These are phyloP conservation scores for Diploscapter pachys DNA, from an alignment of 1,140 invertebrate species.

Conservation along the genomic window DNA sequence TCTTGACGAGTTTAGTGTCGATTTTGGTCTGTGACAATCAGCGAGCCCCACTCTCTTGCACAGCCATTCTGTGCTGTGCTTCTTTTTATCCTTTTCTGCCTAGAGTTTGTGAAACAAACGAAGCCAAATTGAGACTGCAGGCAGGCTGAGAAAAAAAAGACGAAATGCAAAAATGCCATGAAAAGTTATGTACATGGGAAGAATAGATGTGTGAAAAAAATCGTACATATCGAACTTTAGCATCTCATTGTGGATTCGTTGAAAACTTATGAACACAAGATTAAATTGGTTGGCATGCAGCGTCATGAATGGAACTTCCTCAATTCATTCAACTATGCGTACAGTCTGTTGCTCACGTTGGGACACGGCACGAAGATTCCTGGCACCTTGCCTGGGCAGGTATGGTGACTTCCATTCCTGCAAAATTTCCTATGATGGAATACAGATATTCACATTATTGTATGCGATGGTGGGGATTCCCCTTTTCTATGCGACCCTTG, in stretches of 20 bases:
- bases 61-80: neutral
- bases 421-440: too few relatives aligned
- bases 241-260: conserved; percentile 32
- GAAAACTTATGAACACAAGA: conserved; percentile 37
- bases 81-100: neutral
- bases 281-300: conserved; percentile 14
- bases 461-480: conserved; percentile 37
- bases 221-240: conserved; percentile 15
- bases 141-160: neutral
- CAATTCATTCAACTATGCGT: conserved; percentile 39
- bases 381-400: conserved; percentile 29
- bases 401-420: conserved; percentile 1
- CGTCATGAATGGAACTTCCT: conserved; percentile 30
- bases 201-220: conserved; percentile 1
- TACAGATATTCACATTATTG: conserved; percentile 31
- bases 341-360: conserved; percentile 32
- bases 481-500: conserved; percentile 35
- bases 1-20: too few relatives aligned
- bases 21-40: too few relatives aligned
- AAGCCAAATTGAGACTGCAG: neutral
- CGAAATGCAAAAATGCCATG: neutral
- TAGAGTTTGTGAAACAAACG: conserved; percentile 12
- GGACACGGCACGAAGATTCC: conserved; percentile 32
- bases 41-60: too few relatives aligned
- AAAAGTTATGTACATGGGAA: neutral